Percentiles rank a stretch among this genome's conserved stretches.
Conservation (phyloP, 2,797 vertebrate species). For the Poecilia velifera region DNA sequence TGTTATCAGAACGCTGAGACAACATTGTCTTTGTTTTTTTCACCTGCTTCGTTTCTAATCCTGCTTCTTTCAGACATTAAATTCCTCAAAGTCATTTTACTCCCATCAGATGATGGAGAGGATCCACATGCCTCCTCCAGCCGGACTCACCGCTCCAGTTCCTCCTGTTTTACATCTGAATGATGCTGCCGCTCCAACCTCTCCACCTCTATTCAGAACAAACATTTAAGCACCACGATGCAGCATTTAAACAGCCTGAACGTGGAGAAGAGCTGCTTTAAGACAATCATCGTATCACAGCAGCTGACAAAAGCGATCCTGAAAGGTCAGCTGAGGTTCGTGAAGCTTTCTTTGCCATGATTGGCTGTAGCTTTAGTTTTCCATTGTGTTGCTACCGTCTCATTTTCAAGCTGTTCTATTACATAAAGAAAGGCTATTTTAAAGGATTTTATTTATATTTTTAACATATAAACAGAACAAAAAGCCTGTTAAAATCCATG, state of each 20-base stretch:
- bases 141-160: not conserved
- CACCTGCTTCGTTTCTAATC: slow-evolving; percentile 63
- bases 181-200: not conserved
- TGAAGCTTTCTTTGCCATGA: not conserved
- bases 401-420: not conserved
- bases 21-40: slow-evolving; percentile 44
- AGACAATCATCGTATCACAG: not conserved
- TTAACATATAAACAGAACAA: not conserved
- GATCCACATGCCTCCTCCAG: slow-evolving; percentile 26
- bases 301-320: not conserved
- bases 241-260: not conserved
- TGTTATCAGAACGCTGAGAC: slow-evolving; percentile 61
- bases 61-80: slow-evolving; percentile 53
- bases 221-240: not conserved
- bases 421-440: not conserved
- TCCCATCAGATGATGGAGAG: slow-evolving; percentile 46
- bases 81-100: slow-evolving; percentile 63
- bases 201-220: not conserved
- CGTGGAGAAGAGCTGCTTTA: not conserved
- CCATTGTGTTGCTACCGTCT: not conserved
- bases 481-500: not conserved
- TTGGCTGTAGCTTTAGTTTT: not conserved
- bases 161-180: not conserved
- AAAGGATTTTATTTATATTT: not conserved
- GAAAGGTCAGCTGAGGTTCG: not conserved